phyloP scores from a whole-genome alignment of 2,797 vertebrate genomes.

The Eremophila alpestris region DNA sequence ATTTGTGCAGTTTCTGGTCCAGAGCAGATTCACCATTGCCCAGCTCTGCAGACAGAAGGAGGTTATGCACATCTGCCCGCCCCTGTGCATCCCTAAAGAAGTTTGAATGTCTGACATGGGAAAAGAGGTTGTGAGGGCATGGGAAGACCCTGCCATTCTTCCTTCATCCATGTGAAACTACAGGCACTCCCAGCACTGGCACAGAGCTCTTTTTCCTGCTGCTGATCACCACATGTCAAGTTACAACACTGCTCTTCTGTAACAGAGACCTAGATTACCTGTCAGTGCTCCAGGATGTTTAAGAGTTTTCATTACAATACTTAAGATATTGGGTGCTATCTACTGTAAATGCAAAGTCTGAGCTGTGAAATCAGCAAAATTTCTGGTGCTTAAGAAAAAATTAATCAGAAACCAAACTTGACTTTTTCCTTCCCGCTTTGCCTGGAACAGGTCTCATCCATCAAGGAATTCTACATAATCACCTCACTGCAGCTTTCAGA shows the following conservation, averaged over 20 bases:
- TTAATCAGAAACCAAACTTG: neutral
- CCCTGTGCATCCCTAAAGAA: neutral
- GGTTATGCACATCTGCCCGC: neutral
- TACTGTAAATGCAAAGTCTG: neutral
- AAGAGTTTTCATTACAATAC: neutral
- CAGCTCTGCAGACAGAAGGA: neutral
- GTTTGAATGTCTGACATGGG: neutral
- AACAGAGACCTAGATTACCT: neutral
- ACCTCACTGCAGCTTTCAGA: neutral
- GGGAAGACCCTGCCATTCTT: neutral
- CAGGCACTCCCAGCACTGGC: rapidly evolving
- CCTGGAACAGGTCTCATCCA: neutral
- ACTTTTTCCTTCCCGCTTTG: conserved; percentile 16
- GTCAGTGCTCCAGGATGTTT: neutral
- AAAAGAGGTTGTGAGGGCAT: neutral
- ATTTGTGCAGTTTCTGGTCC: neutral
- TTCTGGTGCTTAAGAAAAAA: neutral
- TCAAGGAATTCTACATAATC: neutral
- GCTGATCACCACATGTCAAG: neutral
- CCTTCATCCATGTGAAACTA: neutral
- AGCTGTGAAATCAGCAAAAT: conserved; percentile 14
- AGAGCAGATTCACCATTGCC: neutral
- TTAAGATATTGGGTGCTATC: neutral
- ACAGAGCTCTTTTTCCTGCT: neutral
- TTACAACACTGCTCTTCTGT: neutral